These are phyloP conservation scores for Listronotus bonariensis DNA, from an alignment of 1,140 invertebrate genomes.

Conservation along the genomic window DNA sequence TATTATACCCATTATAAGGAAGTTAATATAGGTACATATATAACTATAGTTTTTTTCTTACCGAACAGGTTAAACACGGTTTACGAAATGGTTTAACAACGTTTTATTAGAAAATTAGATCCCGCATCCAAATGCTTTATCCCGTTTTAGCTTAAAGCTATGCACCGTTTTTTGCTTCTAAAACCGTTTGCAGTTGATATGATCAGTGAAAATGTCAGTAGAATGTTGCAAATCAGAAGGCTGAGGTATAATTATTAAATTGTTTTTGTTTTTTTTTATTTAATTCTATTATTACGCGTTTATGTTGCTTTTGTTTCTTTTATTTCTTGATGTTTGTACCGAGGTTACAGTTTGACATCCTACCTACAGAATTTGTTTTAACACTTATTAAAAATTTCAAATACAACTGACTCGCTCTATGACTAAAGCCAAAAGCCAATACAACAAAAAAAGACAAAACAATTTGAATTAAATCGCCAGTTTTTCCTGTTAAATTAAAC, in stretches of 20 bases:
- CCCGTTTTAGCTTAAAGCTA: slow-evolving; percentile 9
- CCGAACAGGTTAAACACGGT: background rate
- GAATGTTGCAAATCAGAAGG: slow-evolving; percentile 1
- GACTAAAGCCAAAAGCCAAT: too few species aligned
- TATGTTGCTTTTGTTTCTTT: background rate
- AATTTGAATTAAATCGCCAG: too few species aligned
- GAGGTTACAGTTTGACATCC: too few species aligned
- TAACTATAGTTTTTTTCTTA: background rate
- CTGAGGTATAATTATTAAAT: background rate
- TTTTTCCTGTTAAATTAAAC: too few species aligned
- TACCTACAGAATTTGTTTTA: too few species aligned
- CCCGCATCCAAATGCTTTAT: slow-evolving; percentile 4
- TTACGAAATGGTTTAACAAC: background rate
- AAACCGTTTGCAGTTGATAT: background rate
- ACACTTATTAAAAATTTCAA: too few species aligned
- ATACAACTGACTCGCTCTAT: too few species aligned
- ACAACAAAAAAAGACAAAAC: too few species aligned
- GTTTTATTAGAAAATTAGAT: slow-evolving; percentile 6
- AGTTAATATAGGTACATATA: slow-evolving; percentile 3
- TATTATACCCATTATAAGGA: background rate
- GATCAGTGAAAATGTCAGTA: slow-evolving; percentile 10
- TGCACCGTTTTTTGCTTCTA: slow-evolving; percentile 5
- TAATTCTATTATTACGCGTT: background rate
- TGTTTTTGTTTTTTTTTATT: background rate
- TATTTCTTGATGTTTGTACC: too few species aligned